A percentile compares a stretch with the other conserved stretches of the same genome.
phyloP scores from a whole-genome alignment of 2,113 vertebrate species.

The Dromaius novaehollandiae region DNA sequence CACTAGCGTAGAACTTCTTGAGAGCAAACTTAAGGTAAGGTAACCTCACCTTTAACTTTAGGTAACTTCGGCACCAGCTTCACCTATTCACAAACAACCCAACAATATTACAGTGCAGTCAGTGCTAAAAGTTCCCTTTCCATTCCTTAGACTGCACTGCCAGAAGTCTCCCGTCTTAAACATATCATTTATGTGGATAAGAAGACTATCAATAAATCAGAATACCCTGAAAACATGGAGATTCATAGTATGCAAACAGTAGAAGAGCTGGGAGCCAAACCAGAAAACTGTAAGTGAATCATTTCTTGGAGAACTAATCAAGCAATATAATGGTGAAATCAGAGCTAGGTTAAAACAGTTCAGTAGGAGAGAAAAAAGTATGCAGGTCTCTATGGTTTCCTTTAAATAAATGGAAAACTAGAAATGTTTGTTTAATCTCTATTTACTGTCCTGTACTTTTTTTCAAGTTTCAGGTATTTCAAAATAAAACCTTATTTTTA shows the following conservation, averaged over 20 bases:
- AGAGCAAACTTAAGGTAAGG: constrained; percentile 91
- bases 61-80: constrained; percentile 75
- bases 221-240: constrained; percentile 85
- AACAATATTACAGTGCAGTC: not conserved
- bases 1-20: constrained; percentile 91
- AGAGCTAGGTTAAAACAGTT: not conserved
- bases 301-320: not conserved
- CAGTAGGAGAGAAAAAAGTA: accelerated
- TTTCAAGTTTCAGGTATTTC: not conserved
- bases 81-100: not conserved
- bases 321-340: not conserved
- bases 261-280: constrained; percentile 86
- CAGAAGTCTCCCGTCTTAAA: constrained; percentile 82
- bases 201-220: constrained; percentile 81
- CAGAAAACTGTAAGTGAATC: constrained; percentile 89
- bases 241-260: constrained; percentile 90
- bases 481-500: not conserved
- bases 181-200: constrained; percentile 93
- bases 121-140: not conserved
- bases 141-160: constrained; percentile 79
- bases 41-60: constrained; percentile 77
- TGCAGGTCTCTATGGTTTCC: not conserved
- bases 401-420: not conserved
- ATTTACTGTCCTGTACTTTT: not conserved
- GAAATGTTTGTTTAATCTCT: not conserved